Conservation (phyloP, 2,113 vertebrate genomes). For the Carettochelys insculpta region DNA sequence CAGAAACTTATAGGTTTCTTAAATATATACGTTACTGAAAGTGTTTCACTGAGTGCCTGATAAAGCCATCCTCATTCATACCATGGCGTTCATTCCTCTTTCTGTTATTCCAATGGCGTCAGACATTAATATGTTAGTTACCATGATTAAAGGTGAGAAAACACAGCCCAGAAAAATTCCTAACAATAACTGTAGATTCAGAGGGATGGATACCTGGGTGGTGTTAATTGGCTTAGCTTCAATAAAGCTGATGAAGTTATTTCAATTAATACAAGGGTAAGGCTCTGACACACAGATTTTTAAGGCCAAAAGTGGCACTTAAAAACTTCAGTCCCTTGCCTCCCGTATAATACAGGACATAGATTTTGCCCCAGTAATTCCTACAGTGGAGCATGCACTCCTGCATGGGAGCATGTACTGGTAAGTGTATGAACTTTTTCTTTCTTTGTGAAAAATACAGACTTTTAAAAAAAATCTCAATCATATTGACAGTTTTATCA, state of each 20-base stretch:
- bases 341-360: neutral
- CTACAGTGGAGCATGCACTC: too few relatives aligned
- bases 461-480: neutral
- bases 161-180: accelerated
- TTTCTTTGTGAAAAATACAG: neutral
- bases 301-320: neutral
- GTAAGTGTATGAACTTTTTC: neutral
- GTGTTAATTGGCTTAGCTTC: neutral
- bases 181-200: neutral
- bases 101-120: neutral
- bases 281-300: neutral
- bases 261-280: neutral
- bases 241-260: neutral
- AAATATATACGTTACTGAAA: accelerated
- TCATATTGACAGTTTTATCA: neutral
- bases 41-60: accelerated
- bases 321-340: neutral
- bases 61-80: neutral
- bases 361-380: neutral
- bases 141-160: neutral
- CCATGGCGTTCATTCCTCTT: neutral
- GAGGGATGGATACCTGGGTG: neutral
- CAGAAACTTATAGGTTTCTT: accelerated
- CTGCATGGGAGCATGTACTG: neutral
- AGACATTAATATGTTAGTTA: neutral